Conservation (phyloP, 2,113 vertebrate genomes). For the Tupaia chinensis region DNA sequence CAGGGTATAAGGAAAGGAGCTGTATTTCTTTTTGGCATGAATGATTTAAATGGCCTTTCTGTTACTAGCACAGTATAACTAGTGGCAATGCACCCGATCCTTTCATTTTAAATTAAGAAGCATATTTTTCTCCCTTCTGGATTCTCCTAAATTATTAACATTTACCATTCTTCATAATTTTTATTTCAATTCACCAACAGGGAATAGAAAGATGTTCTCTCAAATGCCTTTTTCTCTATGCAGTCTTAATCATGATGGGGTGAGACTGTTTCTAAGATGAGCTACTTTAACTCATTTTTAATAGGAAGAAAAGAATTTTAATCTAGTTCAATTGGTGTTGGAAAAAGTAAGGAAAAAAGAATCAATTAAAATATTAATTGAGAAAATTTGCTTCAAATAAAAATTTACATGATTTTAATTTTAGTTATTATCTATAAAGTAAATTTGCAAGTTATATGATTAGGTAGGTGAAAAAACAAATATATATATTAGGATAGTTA, state of each 20-base stretch:
- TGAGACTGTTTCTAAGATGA: background rate
- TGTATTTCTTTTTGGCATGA: background rate
- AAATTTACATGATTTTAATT: background rate
- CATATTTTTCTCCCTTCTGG: constrained; percentile 49
- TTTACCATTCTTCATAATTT: constrained; percentile 51
- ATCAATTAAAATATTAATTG: background rate
- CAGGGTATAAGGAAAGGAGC: constrained; percentile 7
- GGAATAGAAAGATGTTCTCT: background rate
- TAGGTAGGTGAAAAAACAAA: background rate
- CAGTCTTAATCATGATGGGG: background rate
- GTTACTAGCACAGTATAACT: background rate
- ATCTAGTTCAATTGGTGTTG: background rate
- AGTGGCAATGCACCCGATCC: background rate
- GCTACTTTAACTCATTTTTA: background rate
- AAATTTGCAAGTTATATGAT: background rate
- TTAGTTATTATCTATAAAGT: background rate
- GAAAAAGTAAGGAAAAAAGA: background rate
- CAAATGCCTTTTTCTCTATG: background rate
- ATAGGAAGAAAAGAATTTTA: background rate
- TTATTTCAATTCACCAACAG: constrained; percentile 45
- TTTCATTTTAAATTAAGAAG: constrained; percentile 65
- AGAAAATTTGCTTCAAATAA: background rate
- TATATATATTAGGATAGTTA: background rate
- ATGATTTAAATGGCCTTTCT: constrained; percentile 42
- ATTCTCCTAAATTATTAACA: constrained; percentile 60